Evolutionary conservation across 2,888 invertebrate species (phyloP).

Genomic region (Coenonympha arcania): DNA sequence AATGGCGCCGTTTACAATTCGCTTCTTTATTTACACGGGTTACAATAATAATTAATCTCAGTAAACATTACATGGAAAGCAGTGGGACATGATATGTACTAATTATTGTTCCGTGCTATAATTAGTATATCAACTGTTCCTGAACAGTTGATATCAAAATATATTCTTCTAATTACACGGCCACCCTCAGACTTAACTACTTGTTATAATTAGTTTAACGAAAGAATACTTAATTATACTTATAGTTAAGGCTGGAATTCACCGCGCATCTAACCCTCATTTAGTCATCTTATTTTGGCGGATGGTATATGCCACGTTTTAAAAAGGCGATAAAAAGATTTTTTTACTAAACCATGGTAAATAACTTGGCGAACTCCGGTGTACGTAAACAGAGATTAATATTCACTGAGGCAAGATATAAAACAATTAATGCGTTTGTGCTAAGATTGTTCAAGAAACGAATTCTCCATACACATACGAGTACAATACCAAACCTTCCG

Average conservation of each 20-base stretch:
- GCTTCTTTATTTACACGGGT: background rate
- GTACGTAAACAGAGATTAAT: background rate
- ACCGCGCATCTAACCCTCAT: no score
- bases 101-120: slow-evolving; percentile 17
- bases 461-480: background rate
- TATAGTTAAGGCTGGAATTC: no score
- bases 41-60: slow-evolving; percentile 1
- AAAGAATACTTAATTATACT: no score
- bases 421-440: background rate
- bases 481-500: background rate
- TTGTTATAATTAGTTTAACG: no score
- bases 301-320: no score
- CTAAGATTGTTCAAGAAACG: no score
- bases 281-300: no score
- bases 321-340: background rate
- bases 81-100: slow-evolving; percentile 16
- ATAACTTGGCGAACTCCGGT: background rate
- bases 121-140: slow-evolving; percentile 1
- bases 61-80: slow-evolving; percentile 9
- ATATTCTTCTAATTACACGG: background rate
- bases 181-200: no score
- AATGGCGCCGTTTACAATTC: no score
- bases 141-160: background rate
- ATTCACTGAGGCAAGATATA: background rate
- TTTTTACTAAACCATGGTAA: no score